phyloP scores from a whole-genome alignment of 2,797 vertebrate genomes.

The Lutjanus argentimaculatus region DNA sequence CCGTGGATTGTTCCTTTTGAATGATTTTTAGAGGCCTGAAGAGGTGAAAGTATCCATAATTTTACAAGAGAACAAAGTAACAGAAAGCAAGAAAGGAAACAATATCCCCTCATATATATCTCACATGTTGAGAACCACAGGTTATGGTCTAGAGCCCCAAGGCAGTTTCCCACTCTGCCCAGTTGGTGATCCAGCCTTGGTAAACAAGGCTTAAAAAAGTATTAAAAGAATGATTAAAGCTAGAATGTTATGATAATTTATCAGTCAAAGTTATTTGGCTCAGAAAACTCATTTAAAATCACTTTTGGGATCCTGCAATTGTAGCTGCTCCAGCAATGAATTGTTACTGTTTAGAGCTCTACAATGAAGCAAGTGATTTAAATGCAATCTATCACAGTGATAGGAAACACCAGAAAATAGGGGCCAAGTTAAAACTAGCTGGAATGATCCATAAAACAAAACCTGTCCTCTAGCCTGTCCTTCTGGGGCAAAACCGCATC shows the following conservation, averaged over 20 bases:
- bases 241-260: background rate
- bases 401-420: slow-evolving; percentile 19
- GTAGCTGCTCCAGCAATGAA: background rate
- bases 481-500: slow-evolving; percentile 17
- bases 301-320: background rate
- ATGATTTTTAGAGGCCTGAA: background rate
- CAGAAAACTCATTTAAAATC: background rate
- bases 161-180: background rate
- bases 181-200: background rate
- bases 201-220: background rate
- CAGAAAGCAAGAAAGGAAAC: background rate
- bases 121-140: background rate
- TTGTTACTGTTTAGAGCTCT: background rate
- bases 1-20: background rate
- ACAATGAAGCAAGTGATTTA: background rate
- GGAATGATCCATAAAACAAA: slow-evolving; percentile 28
- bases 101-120: background rate
- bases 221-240: background rate
- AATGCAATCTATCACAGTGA: slow-evolving; percentile 1
- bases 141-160: background rate
- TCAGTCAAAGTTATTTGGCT: background rate
- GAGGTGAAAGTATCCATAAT: background rate
- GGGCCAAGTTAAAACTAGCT: slow-evolving; percentile 4
- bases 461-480: background rate
- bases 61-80: background rate